Conservation (phyloP, 37 sponge, comb jelly and placozoan genomes). For the Hormiphora californensis region DNA sequence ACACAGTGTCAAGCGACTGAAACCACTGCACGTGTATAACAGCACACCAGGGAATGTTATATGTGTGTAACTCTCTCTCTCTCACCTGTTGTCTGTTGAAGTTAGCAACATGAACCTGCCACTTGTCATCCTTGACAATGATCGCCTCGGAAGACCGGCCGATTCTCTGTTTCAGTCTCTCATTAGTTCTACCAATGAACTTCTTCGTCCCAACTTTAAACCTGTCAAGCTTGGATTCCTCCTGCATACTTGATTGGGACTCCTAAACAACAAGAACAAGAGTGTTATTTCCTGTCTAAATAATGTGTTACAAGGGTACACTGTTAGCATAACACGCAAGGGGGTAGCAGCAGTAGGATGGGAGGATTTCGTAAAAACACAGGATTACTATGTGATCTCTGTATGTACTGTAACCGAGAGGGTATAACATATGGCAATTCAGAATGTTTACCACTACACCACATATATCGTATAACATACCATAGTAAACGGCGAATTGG, state of each 20-base stretch:
- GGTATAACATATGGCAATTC: too few species aligned
- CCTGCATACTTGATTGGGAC: neutral
- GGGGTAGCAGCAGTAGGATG: neutral
- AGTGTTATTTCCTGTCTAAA: neutral
- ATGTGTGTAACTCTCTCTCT: too few species aligned
- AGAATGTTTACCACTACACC: too few species aligned
- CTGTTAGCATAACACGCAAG: neutral
- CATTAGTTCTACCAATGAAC: conserved; percentile 5
- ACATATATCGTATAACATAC: too few species aligned
- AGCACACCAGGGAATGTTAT: too few species aligned
- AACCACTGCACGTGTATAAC: too few species aligned
- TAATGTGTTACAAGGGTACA: neutral
- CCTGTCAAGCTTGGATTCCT: neutral
- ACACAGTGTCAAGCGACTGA: too few species aligned
- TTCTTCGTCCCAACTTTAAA: neutral
- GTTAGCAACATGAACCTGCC: neutral
- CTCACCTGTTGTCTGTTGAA: conserved; percentile 48
- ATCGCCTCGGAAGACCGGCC: neutral
- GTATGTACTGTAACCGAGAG: too few species aligned
- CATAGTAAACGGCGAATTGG: too few species aligned
- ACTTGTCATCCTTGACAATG: neutral
- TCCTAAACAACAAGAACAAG: neutral
- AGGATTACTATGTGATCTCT: too few species aligned
- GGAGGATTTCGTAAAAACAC: too few species aligned
- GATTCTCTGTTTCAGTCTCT: neutral